Evolutionary conservation across 2,888 invertebrate genomes (phyloP).

Genomic region (Heliconius hortense): DNA sequence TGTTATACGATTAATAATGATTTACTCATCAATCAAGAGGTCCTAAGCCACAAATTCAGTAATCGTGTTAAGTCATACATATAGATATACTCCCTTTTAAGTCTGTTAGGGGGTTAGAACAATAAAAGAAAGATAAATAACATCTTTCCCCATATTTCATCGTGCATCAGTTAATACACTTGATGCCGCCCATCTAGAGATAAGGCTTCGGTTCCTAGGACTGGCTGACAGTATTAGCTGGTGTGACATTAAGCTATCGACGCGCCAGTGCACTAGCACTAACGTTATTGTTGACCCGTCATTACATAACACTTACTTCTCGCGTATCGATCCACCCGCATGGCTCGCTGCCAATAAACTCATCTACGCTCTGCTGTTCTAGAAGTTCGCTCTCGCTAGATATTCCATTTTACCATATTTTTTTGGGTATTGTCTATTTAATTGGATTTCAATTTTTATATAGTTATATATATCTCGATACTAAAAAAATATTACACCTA

Average conservation of each 20-base stretch:
- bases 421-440: neutral
- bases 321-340: slow-evolving; percentile 70
- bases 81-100: too few species aligned
- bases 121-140: neutral
- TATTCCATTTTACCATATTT: neutral
- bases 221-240: slow-evolving; percentile 16
- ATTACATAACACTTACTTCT: slow-evolving; percentile 68
- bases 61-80: too few species aligned
- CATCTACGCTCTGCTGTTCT: slow-evolving; percentile 56
- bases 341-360: slow-evolving; percentile 76
- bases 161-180: neutral
- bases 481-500: too few species aligned
- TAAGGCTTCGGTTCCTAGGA: slow-evolving; percentile 18
- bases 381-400: slow-evolving; percentile 55
- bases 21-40: neutral
- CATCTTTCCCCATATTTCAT: neutral
- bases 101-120: neutral
- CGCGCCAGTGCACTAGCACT: slow-evolving; percentile 43
- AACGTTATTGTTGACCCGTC: slow-evolving; percentile 57
- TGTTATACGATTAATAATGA: neutral
- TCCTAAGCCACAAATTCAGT: neutral
- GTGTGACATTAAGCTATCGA: slow-evolving; percentile 33
- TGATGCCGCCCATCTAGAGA: slow-evolving; percentile 5
- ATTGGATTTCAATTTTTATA: too few species aligned
- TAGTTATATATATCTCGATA: too few species aligned